phyloP scores from a whole-genome alignment of 2,888 invertebrate species.

The Pseudococcus longispinus region DNA sequence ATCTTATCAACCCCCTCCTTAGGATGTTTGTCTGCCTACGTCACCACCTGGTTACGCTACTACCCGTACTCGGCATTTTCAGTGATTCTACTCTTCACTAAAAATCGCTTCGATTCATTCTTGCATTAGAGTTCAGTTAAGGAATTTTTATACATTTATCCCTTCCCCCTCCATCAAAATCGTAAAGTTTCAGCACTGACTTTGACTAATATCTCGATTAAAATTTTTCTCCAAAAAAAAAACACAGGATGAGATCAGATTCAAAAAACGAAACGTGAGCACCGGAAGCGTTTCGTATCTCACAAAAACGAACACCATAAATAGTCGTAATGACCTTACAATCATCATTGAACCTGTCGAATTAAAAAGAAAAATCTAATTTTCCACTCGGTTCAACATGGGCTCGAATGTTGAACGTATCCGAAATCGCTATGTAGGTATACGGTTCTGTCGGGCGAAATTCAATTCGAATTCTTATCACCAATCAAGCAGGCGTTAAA shows the following conservation, averaged over 20 bases:
- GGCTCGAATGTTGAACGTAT: neutral
- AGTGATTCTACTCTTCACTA: too few species aligned
- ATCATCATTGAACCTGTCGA: neutral
- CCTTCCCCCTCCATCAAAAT: too few species aligned
- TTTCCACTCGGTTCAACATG: constrained; percentile 16
- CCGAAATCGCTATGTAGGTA: neutral
- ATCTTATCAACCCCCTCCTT: too few species aligned
- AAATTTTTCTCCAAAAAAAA: neutral
- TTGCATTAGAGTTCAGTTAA: too few species aligned
- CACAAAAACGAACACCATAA: neutral
- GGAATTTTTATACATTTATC: too few species aligned
- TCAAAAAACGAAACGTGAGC: neutral
- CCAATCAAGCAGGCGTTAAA: constrained; percentile 4
- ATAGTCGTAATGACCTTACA: neutral
- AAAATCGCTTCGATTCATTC: too few species aligned
- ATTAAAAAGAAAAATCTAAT: constrained; percentile 28
- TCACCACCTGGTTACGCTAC: too few species aligned
- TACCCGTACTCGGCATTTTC: too few species aligned
- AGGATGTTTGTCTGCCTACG: too few species aligned
- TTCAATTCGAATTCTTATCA: constrained; percentile 17
- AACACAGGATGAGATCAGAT: neutral
- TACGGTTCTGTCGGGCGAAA: neutral
- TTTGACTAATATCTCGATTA: neutral
- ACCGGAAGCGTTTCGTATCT: neutral
- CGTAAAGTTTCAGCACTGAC: too few species aligned